A percentile compares a stretch with the other conserved stretches of the same genome.
Conservation (phyloP, 2,888 invertebrate species). For the Watsonalla cultraria region DNA sequence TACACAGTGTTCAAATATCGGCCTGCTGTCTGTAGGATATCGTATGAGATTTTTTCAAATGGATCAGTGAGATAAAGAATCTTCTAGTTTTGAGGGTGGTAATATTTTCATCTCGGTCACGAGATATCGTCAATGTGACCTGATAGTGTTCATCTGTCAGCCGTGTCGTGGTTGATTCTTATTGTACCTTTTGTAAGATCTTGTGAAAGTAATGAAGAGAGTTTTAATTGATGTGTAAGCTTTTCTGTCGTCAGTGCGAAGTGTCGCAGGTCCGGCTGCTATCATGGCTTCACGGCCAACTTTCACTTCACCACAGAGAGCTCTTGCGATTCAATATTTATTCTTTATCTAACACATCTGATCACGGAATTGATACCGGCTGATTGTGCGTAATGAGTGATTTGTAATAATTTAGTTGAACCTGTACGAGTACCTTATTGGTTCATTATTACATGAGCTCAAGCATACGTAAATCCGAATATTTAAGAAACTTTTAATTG, state of each 20-base stretch:
- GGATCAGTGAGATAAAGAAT: conserved; percentile 18
- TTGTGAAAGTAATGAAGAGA: conserved; percentile 48
- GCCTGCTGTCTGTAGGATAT: conserved; percentile 27
- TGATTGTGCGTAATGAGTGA: conserved; percentile 12
- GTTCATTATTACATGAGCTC: background rate
- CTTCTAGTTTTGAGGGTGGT: background rate
- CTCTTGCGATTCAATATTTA: conserved; percentile 53
- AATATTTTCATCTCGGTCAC: background rate
- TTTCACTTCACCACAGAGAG: conserved; percentile 58
- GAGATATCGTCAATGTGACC: background rate
- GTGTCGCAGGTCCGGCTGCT: conserved; percentile 49
- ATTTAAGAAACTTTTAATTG: too few relatives aligned
- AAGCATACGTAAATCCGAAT: too few relatives aligned
- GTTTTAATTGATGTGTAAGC: conserved; percentile 47
- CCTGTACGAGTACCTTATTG: conserved; percentile 10
- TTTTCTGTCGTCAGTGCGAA: conserved; percentile 39
- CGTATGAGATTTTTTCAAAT: conserved; percentile 21
- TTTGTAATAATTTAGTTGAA: background rate
- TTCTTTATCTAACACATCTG: conserved; percentile 52
- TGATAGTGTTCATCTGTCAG: background rate
- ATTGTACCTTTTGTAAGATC: conserved; percentile 12
- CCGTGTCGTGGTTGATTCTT: conserved; percentile 23
- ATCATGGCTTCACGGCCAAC: conserved; percentile 45
- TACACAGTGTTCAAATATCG: conserved; percentile 54
- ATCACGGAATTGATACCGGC: conserved; percentile 54